phyloP scores from a whole-genome alignment of 1,140 invertebrate genomes.

The Nomia melanderi region DNA sequence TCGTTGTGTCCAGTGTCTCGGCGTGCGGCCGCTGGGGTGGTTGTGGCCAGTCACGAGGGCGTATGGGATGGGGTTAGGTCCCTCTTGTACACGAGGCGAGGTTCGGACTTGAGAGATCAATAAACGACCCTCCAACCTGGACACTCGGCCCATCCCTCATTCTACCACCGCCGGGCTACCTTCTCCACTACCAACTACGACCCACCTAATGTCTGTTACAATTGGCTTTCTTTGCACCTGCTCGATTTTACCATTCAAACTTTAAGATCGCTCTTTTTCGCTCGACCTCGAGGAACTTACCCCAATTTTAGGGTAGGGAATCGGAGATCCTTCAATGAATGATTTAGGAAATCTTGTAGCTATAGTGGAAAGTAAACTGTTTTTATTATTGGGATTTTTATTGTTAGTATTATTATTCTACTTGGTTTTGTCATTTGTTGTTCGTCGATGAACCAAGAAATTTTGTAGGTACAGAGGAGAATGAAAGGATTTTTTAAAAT shows the following conservation, averaged over 20 bases:
- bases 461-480: too few species aligned
- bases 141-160: constrained; percentile 75
- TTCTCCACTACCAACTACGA: constrained; percentile 59
- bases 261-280: neutral
- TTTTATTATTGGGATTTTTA: too few species aligned
- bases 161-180: constrained; percentile 62
- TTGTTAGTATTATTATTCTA: too few species aligned
- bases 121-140: constrained; percentile 81
- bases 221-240: constrained; percentile 44
- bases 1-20: constrained; percentile 79
- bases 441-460: too few species aligned
- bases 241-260: neutral
- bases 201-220: constrained; percentile 46
- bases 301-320: neutral
- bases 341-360: too few species aligned
- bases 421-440: too few species aligned
- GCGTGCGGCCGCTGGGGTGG: constrained; percentile 74
- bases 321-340: too few species aligned
- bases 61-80: constrained; percentile 77
- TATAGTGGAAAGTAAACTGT: too few species aligned
- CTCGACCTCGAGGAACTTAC: neutral
- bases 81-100: constrained; percentile 78
- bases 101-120: constrained; percentile 81
- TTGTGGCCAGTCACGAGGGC: constrained; percentile 79
- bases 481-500: too few species aligned